A percentile compares a stretch with the other conserved stretches of the same genome.
Conservation (phyloP, 2,113 vertebrate genomes). For the Hippocampus zosterae region DNA sequence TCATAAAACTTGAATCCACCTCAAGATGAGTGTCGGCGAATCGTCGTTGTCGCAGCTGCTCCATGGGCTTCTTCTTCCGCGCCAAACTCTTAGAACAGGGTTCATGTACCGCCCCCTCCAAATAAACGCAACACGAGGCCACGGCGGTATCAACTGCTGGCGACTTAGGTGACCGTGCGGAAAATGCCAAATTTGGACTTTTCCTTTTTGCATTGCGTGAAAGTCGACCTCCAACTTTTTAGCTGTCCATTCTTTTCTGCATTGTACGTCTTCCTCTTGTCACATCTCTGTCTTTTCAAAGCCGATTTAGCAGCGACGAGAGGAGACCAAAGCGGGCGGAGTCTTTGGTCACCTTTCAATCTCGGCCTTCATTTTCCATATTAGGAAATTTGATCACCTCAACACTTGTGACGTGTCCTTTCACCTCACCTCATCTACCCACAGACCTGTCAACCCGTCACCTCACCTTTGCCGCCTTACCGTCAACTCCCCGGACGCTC, state of each 20-base stretch:
- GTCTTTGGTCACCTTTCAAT: not conserved
- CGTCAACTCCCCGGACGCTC: not conserved
- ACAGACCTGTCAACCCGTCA: not conserved
- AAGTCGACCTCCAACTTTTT: not conserved
- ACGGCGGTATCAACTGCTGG: too few species aligned
- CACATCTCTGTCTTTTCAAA: not conserved
- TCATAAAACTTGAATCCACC: slow-evolving; percentile 2
- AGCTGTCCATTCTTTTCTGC: not conserved
- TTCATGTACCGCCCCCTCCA: too few species aligned
- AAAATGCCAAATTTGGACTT: too few species aligned
- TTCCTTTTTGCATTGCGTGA: not conserved
- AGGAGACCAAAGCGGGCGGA: not conserved
- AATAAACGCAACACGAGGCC: too few species aligned
- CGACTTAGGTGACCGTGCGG: too few species aligned
- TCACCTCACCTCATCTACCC: not conserved
- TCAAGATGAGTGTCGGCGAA: not conserved
- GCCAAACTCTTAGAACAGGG: not conserved
- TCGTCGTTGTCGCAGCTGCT: not conserved
- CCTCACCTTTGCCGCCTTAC: not conserved
- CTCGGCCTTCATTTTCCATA: too few species aligned
- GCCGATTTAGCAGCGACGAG: not conserved
- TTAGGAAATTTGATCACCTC: too few species aligned
- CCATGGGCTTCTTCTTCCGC: too few species aligned
- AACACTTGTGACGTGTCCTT: too few species aligned
- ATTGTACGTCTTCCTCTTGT: not conserved